phyloP scores from a whole-genome alignment of 2,113 vertebrate species.

The Urocolius indicus region DNA sequence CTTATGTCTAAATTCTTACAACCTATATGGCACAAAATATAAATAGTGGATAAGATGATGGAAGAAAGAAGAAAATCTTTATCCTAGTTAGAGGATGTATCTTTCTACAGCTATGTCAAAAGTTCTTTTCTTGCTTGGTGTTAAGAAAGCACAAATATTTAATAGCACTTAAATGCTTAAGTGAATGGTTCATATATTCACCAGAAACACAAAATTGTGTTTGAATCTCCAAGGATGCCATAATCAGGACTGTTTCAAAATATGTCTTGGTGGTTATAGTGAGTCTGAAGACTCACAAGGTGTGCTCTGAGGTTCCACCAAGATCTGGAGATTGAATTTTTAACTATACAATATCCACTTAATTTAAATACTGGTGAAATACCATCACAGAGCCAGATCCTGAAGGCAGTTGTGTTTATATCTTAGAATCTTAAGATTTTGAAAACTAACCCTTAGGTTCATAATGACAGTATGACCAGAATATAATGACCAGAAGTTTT shows the following conservation, averaged over 20 bases:
- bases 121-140: not conserved
- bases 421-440: not conserved
- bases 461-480: rapidly evolving
- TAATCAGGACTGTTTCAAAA: not conserved
- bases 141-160: not conserved
- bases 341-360: not conserved
- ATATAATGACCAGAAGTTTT: not conserved
- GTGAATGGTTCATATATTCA: not conserved
- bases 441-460: not conserved
- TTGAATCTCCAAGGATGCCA: not conserved
- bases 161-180: not conserved
- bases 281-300: not conserved
- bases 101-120: not conserved
- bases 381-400: not conserved
- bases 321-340: not conserved
- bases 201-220: not conserved
- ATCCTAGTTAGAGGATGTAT: not conserved
- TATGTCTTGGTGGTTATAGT: not conserved
- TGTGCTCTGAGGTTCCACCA: not conserved
- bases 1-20: not conserved
- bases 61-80: not conserved
- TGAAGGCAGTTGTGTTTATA: not conserved
- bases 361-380: not conserved
- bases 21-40: not conserved
- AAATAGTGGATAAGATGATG: not conserved